These are phyloP conservation scores for Egretta garzetta DNA, from an alignment of 2,113 vertebrate species.

Conservation along the genomic window DNA sequence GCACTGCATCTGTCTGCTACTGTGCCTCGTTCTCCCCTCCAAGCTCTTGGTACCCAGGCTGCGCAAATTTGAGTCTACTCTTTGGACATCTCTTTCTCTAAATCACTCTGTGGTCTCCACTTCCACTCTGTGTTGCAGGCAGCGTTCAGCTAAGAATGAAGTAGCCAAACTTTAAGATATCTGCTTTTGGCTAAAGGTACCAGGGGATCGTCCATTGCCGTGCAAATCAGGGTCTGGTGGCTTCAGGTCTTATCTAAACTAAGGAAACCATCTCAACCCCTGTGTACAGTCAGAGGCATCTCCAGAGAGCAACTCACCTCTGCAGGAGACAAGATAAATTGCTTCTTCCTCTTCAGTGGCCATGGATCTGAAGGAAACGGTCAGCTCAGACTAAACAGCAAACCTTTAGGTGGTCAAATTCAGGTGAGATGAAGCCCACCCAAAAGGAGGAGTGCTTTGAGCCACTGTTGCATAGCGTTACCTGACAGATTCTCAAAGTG, in stretches of 20 bases:
- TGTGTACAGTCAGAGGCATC: not conserved
- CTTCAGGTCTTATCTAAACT: not conserved
- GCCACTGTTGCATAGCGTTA: rapidly evolving
- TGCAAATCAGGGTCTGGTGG: not conserved
- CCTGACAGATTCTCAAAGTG: not conserved
- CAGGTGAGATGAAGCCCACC: not conserved
- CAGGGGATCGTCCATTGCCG: not conserved
- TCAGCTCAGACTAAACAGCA: not conserved
- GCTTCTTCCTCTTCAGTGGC: not conserved
- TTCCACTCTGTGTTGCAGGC: not conserved
- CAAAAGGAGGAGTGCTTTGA: not conserved
- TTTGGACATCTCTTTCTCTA: not conserved
- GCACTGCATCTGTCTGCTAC: not conserved
- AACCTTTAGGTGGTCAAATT: not conserved
- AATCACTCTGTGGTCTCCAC: not conserved
- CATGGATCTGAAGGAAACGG: not conserved
- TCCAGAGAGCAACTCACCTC: not conserved
- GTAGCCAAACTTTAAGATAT: not conserved
- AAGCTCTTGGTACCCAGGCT: not conserved
- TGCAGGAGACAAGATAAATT: not conserved
- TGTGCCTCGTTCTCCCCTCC: not conserved
- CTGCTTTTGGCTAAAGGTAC: not conserved
- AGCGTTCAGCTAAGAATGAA: not conserved
- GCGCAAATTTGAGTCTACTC: rapidly evolving
- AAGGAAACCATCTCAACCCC: not conserved